These are phyloP conservation scores for Erithacus rubecula DNA, from an alignment of 2,797 vertebrate genomes.

Conservation along the genomic window DNA sequence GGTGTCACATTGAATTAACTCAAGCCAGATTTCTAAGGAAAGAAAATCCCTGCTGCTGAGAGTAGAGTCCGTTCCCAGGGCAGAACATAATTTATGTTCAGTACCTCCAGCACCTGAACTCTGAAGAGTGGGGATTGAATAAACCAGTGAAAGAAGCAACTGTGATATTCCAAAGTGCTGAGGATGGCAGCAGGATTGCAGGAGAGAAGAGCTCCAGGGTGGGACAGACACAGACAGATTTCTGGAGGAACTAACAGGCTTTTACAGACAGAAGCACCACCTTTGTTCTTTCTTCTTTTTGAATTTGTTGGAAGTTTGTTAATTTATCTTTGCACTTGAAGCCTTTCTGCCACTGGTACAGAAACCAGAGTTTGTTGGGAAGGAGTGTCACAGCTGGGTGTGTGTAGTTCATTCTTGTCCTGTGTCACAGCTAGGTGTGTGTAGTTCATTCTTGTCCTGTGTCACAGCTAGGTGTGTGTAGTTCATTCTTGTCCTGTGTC, in stretches of 20 bases:
- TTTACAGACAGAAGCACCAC: not conserved
- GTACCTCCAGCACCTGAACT: not conserved
- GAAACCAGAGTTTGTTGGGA: not conserved
- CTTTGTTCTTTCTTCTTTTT: not conserved
- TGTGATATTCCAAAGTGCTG: not conserved
- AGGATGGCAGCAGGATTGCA: not conserved
- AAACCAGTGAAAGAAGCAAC: not conserved
- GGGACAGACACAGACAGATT: not conserved
- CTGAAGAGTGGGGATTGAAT: not conserved
- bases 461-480: too few species aligned
- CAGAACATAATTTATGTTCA: not conserved
- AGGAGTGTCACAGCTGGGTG: too few species aligned
- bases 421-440: too few species aligned
- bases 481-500: too few species aligned
- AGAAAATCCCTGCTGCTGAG: not conserved
- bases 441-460: too few species aligned
- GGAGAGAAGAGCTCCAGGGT: not conserved
- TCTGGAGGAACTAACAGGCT: not conserved
- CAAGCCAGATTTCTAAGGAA: not conserved
- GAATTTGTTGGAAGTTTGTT: not conserved
- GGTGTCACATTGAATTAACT: not conserved
- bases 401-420: too few species aligned
- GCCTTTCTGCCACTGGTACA: not conserved
- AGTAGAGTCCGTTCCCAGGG: not conserved
- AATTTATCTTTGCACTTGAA: not conserved